Conservation (phyloP, 2,888 invertebrate genomes). For the Ennomos fuscantarius region DNA sequence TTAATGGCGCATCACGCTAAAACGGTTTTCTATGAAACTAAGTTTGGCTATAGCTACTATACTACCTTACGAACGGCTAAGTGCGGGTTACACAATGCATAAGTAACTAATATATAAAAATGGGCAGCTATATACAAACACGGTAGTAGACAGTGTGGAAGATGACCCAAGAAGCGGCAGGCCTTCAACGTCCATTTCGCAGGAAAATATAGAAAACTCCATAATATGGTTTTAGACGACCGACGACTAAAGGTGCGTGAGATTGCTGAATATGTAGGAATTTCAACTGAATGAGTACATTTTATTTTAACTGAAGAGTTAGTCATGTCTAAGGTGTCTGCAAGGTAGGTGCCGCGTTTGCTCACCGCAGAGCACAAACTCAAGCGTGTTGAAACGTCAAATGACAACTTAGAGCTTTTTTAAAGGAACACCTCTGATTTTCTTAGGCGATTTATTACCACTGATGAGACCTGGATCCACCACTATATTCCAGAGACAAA, state of each 20-base stretch:
- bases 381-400: no score
- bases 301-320: conserved; percentile 42
- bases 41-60: no score
- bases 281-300: conserved; percentile 40
- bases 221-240: not conserved
- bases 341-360: conserved; percentile 7
- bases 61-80: no score
- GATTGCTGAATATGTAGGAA: conserved; percentile 37
- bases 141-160: no score
- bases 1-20: no score
- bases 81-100: no score
- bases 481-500: conserved; percentile 47
- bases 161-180: no score
- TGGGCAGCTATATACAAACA: no score
- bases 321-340: conserved; percentile 3
- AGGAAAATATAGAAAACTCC: not conserved
- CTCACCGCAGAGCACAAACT: conserved; percentile 1
- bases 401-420: conserved; percentile 35
- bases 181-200: no score
- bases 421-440: conserved; percentile 46
- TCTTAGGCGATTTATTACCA: conserved; percentile 47
- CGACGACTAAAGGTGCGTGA: not conserved
- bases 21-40: no score
- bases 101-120: no score
- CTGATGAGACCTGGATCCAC: conserved; percentile 57